Percentiles rank a stretch among this genome's conserved stretches.
These are phyloP conservation scores for Andrena cerasifolii DNA, from an alignment of 1,140 invertebrate genomes.

Conservation along the genomic window DNA sequence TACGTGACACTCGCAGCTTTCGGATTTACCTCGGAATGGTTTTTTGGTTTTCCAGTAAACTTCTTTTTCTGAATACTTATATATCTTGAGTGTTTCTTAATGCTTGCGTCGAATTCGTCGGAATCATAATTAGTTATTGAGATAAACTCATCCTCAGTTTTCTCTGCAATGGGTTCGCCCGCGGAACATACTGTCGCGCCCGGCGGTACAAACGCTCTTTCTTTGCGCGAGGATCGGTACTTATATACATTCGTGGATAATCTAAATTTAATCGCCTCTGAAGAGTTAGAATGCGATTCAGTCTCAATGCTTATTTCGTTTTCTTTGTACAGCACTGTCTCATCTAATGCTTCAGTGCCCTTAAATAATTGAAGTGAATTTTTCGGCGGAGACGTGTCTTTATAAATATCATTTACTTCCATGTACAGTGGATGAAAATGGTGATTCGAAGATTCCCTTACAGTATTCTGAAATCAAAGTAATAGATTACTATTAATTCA, in stretches of 20 bases:
- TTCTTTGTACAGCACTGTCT: neutral
- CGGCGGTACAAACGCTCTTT: slow-evolving; percentile 71
- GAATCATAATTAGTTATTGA: neutral
- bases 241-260: slow-evolving; percentile 67
- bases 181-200: slow-evolving; percentile 27
- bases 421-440: slow-evolving; percentile 63
- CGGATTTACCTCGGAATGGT: slow-evolving; percentile 21
- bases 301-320: slow-evolving; percentile 13
- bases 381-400: slow-evolving; percentile 39
- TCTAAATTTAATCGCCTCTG: slow-evolving; percentile 30
- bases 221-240: slow-evolving; percentile 66
- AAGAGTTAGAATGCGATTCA: slow-evolving; percentile 10
- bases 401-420: slow-evolving; percentile 59
- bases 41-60: slow-evolving; percentile 9
- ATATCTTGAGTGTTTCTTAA: slow-evolving; percentile 25
- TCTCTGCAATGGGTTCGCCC: slow-evolving; percentile 9
- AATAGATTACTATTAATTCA: too few relatives aligned
- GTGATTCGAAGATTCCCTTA: slow-evolving; percentile 47
- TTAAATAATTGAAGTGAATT: slow-evolving; percentile 32
- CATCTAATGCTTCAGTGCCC: slow-evolving; percentile 3
- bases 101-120: neutral
- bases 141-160: slow-evolving; percentile 13
- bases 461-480: slow-evolving; percentile 53
- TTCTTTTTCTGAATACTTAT: slow-evolving; percentile 6
- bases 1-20: slow-evolving; percentile 60